Percentiles rank a stretch among this genome's conserved stretches.
Evolutionary conservation across 1,140 invertebrate species (phyloP).

Genomic region (Ceratoteleas bidentatus): DNA sequence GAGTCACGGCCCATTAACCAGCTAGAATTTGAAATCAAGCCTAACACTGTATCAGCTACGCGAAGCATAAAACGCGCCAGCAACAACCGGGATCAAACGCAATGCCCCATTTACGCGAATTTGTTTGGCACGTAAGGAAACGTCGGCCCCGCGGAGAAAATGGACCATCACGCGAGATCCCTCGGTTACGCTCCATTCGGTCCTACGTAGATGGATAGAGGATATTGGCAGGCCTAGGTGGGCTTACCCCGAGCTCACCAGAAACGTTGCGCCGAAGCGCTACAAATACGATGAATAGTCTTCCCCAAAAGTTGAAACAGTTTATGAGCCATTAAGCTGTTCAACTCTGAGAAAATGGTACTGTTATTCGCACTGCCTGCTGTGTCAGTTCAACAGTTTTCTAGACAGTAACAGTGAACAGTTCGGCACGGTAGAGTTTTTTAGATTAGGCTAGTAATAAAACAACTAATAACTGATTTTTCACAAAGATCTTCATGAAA

Average conservation of each 20-base stretch:
- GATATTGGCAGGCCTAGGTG: conserved; percentile 2
- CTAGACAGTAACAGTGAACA: conserved; percentile 43
- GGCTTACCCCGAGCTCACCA: no score
- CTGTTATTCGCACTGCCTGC: no score
- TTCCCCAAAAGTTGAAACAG: no score
- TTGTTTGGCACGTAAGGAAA: conserved; percentile 58
- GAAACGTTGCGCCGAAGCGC: no score
- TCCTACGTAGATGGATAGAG: conserved; percentile 16
- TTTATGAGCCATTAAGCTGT: no score
- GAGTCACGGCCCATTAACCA: conserved; percentile 43
- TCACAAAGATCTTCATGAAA: no score
- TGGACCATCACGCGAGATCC: conserved; percentile 43
- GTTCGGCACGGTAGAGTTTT: no score
- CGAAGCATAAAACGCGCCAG: conserved; percentile 37
- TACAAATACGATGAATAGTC: no score
- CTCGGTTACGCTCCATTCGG: conserved; percentile 46
- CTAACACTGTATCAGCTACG: conserved; percentile 47
- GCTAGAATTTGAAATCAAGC: conserved; percentile 43
- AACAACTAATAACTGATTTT: no score
- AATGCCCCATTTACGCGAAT: conserved; percentile 40
- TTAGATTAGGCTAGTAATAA: no score
- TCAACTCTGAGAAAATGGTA: no score
- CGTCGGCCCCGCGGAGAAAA: conserved; percentile 31
- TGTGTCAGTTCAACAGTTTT: no score
- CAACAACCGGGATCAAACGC: conserved; percentile 28